Evolutionary conservation across 2,888 invertebrate species (phyloP).

Genomic region (Torymus auratus): DNA sequence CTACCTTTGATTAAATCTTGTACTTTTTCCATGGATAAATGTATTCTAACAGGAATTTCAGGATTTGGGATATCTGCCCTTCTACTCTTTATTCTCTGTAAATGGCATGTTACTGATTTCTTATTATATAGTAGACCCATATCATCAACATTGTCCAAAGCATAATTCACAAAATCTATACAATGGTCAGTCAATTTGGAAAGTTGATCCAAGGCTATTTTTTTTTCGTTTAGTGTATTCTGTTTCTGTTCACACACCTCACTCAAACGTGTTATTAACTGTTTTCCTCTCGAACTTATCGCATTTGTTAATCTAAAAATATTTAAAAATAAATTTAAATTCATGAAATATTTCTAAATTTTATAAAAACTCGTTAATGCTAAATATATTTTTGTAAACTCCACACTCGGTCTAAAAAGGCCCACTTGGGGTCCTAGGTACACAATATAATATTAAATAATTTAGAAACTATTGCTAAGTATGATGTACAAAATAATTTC

Average conservation of each 20-base stretch:
- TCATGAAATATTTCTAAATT: too few species aligned
- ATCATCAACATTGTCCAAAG: constrained; percentile 88
- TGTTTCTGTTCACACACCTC: constrained; percentile 88
- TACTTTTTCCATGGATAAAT: constrained; percentile 87
- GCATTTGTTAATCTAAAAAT: constrained; percentile 85
- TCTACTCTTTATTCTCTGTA: constrained; percentile 88
- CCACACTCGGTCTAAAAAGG: too few species aligned
- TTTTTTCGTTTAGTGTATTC: constrained; percentile 90
- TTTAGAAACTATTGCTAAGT: too few species aligned
- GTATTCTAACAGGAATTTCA: constrained; percentile 90
- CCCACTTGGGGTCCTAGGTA: too few species aligned
- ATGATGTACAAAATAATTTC: too few species aligned
- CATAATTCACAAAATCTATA: constrained; percentile 88
- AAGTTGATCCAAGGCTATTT: constrained; percentile 87
- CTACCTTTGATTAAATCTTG: constrained; percentile 87
- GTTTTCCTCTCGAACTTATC: constrained; percentile 89
- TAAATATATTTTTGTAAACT: too few species aligned
- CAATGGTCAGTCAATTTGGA: constrained; percentile 93
- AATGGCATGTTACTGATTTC: constrained; percentile 83
- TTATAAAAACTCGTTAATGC: too few species aligned
- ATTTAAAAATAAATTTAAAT: too few species aligned
- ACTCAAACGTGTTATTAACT: constrained; percentile 87
- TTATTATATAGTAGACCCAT: constrained; percentile 90
- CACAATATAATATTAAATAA: too few species aligned
- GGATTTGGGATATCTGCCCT: constrained; percentile 93